Base-by-base conservation (phyloP, 1,140 invertebrate genomes). In the Contarinia nasturtii region DNA sequence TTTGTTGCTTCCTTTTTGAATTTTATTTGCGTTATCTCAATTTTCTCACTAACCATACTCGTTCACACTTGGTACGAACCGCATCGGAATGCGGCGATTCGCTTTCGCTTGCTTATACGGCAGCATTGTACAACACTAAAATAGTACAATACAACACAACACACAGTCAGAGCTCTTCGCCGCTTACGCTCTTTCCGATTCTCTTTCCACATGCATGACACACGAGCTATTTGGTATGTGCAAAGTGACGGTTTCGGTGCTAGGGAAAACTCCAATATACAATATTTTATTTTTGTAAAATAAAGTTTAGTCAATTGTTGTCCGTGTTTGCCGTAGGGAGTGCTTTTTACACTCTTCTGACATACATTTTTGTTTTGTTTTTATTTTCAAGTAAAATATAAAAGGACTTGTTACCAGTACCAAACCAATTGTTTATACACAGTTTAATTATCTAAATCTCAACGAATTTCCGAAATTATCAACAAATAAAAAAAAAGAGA, bases 241-340 rank as follows among this genome's bases (percentile, higher is more conserved):
- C 27, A 27, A 27, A 27, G 27, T 27, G 27, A 27, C 27, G 48
- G 18, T 19, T 40, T 19, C 18, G 38, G 18, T 47, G 58, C 50
- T 3, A 15, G 38, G n/a, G n/a, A 40, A 15, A 40, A 15, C 38
- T 40, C 60, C 55, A 60, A 62, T 57, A 58, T 63, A 58, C 52
- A 22, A 59, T 51, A 55, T 58, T 60, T 54, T 57, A 61, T 62
- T 58, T 33, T 38, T 11, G 27, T 51, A 57, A 63, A 37, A 27
- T 27, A 27, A 27, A 44, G 14, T 14, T 48, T 60, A 63, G 58
- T 63, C 56, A 63, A 63, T 63, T 59, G 60, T 61, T 58, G 59
- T 60, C 58, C 60, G 61, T 59, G 57, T 59, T 61, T 60, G 61
- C 59, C 59, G 58, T 61, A 63, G 58, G 59, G 61, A 59, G 61